Base-by-base conservation (phyloP, 1,140 invertebrate genomes). In the Frieseomelitta varia region DNA sequence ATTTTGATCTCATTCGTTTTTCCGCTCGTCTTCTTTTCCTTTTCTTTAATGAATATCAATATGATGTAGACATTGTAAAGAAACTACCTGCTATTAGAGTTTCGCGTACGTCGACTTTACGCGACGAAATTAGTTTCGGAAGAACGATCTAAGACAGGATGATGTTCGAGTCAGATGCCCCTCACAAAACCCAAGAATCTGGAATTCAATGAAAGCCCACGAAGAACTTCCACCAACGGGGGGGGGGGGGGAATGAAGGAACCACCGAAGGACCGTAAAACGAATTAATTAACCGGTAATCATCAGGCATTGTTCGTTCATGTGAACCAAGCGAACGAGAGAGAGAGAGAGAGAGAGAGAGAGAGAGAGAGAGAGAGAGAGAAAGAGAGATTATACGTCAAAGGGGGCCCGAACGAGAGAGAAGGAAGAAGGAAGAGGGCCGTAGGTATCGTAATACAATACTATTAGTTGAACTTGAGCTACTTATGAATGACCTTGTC, bases 401-500 rank as follows among this genome's bases (percentile, higher is more conserved):
- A 0, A 39, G 61, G n/a, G 12, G 58, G 24, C 12, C 27, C 19
- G 67, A 39, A 30, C 24, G n/a, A 34, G 73, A 82, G 58, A 58
- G 75, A 55, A 24, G 14, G 56, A 72, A 77, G 51, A 65, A 56
- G 84, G 79, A 85, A 79, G 75, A 86, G 74, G 81, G 79, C 67
- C 30, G 55, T 71, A 82, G 80, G 80, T 93, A 93, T 94, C 92
- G 92, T 93, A 93, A 93, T 92, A 93, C 92, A 89, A 93, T 93
- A 92, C 88, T 91, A 91, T 92, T 90, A 91, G 88, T 84, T 93
- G 92, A 93, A 93, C 92, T 94, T 93, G 93, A 93, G 91, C 93
- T 92, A 93, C 91, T 94, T 93, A 92, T 89, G 90, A 89, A 89
- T 91, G 93, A 92, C 92, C 92, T 94, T 94, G 93, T 90, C 90